A percentile compares a stretch with the other conserved stretches of the same genome.
Evolutionary conservation across 1,140 invertebrate genomes (phyloP).

Genomic region (Meloidogyne hapla): DNA sequence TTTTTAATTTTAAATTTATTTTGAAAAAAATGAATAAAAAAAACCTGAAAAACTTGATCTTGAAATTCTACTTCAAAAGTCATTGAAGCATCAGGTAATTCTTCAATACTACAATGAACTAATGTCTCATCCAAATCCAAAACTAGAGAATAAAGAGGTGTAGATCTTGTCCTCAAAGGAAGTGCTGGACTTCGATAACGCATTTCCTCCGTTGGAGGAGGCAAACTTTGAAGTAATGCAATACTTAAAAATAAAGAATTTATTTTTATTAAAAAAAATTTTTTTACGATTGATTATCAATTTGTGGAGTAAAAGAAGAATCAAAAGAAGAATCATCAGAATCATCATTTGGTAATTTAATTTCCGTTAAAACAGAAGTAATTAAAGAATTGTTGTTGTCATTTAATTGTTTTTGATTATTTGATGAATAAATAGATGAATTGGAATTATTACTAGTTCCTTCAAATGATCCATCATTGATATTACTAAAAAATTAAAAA

Average conservation of each 20-base stretch:
- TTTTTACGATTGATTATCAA: neutral
- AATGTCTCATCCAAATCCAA: constrained; percentile 88
- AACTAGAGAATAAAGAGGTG: constrained; percentile 88
- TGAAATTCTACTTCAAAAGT: constrained; percentile 89
- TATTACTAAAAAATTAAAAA: neutral
- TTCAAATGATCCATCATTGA: neutral
- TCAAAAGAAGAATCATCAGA: neutral
- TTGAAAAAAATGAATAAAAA: neutral
- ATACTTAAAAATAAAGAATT: constrained; percentile 51
- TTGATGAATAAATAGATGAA: neutral
- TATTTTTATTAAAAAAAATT: neutral
- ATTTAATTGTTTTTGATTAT: neutral
- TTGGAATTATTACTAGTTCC: neutral
- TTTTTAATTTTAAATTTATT: too few species aligned
- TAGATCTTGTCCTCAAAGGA: constrained; percentile 85
- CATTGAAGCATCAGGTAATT: constrained; percentile 85
- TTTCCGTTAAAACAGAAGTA: neutral
- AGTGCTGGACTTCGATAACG: constrained; percentile 81
- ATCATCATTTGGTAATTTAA: neutral
- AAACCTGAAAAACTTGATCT: constrained; percentile 78
- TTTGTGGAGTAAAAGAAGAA: neutral
- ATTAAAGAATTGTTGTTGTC: neutral
- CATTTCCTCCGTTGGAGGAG: constrained; percentile 82
- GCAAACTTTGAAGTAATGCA: constrained; percentile 78
- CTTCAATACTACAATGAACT: constrained; percentile 89